Base-by-base conservation (phyloP, 2,888 invertebrate genomes). In the Drosophila meridiana region DNA sequence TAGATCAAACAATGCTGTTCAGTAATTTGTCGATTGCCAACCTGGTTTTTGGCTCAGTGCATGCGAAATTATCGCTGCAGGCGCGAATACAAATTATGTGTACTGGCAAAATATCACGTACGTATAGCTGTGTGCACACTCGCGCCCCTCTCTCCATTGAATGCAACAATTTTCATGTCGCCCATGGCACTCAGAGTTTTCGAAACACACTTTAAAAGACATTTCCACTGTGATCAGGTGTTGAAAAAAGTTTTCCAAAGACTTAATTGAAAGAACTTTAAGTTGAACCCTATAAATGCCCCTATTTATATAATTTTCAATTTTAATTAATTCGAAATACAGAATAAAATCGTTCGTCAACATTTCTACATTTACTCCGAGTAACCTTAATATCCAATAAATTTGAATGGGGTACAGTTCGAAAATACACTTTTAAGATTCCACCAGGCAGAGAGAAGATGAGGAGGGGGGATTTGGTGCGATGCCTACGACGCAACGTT, bases 31-130 rank as follows among this genome's bases (percentile, higher is more conserved):
- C 9, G 13, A 43, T 26, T 50, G 36, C 3, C 20, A 4, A 32
- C 28, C 32, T 42, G 11, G 9, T n/a, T 38, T 76, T 71, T 67
- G 34, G 47, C 48, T 9, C 72, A 60, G 77, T 73, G 73, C 45
- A 75, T 43, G 53, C 62, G 48, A 36, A 36, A 26, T 48, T 43
- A 43, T 30, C 14, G 58, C 78, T 65, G 64, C 64, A 73, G 68
- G 61, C 66, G 64, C 36, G 61, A 77, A 68, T 73, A 73, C 69
- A 76, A 77, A 68, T 77, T 62, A 77, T 68, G 64, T 73, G 58
- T 62, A 48, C 68, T 65, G 50, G 58, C 42, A 62, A 67, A 72
- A 72, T 63, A 71, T 71, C 76, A 72, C 67, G 71, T 63, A 48
- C 56, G 47, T 50, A 53, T 32, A 26, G 14, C 34, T 20, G n/a